Evolutionary conservation across 2,888 invertebrate species (phyloP).

Genomic region (Augiades crinisus): DNA sequence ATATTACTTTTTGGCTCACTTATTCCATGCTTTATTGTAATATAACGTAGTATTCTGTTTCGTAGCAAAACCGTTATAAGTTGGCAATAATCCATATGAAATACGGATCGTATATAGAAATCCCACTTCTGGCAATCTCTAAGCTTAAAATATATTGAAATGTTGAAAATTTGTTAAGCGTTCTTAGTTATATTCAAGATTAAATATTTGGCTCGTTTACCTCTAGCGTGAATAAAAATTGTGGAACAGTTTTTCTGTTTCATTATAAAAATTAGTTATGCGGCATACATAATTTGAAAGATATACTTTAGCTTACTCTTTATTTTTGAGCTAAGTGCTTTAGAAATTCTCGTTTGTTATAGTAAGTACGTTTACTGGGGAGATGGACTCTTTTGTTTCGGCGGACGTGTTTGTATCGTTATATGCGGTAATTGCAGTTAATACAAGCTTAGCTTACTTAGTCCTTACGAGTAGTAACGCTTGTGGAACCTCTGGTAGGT

Average conservation of each 20-base stretch:
- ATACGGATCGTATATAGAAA: conserved; percentile 4
- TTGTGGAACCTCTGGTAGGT: too few species aligned
- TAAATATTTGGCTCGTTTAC: neutral
- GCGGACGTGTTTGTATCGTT: too few species aligned
- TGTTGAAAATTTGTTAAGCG: neutral
- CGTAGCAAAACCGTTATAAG: neutral
- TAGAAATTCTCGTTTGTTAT: too few species aligned
- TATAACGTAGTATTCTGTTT: conserved; percentile 1
- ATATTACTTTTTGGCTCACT: conserved; percentile 5
- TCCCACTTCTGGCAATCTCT: conserved; percentile 1
- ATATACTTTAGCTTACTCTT: too few species aligned
- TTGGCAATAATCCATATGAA: conserved; percentile 17
- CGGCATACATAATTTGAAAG: too few species aligned
- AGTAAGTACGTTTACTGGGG: too few species aligned
- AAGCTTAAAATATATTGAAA: conserved; percentile 2
- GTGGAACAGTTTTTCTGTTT: neutral
- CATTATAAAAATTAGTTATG: neutral
- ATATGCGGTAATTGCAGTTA: too few species aligned
- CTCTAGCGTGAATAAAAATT: neutral
- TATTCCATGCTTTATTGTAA: neutral
- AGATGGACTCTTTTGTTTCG: too few species aligned
- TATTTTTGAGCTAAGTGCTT: too few species aligned
- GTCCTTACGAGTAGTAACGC: too few species aligned
- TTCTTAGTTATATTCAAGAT: neutral
- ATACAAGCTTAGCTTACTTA: too few species aligned